Percentiles rank a stretch among this genome's conserved stretches.
phyloP scores from a whole-genome alignment of 2,797 vertebrate species.

The Microctenopoma lineatum region DNA sequence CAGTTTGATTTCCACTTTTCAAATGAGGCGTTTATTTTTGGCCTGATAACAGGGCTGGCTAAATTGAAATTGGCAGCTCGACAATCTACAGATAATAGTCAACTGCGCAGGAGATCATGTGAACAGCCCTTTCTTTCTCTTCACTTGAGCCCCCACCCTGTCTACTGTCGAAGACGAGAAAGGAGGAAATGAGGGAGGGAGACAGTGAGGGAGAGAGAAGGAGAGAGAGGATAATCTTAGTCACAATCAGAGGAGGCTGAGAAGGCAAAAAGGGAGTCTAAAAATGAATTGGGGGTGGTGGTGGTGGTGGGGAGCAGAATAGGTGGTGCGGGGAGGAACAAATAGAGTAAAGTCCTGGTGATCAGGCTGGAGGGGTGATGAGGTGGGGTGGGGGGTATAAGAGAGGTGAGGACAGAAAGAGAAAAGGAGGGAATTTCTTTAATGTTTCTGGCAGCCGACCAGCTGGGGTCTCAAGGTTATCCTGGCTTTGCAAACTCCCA shows the following conservation, averaged over 20 bases:
- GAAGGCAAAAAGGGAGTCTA: conserved; percentile 69
- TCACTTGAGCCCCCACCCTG: conserved; percentile 61
- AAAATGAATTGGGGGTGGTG: conserved; percentile 60
- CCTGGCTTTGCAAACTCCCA: conserved; percentile 90
- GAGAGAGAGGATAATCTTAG: conserved; percentile 82
- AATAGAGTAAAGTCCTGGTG: conserved; percentile 80
- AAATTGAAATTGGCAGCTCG: conserved; percentile 87
- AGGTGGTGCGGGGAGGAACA: conserved; percentile 73
- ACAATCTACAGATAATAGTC: conserved; percentile 85
- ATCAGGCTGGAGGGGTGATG: conserved; percentile 75
- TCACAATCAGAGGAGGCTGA: conserved; percentile 82
- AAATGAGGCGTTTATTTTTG: conserved; percentile 87
- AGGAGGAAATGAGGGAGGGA: conserved; percentile 71
- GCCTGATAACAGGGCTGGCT: conserved; percentile 83
- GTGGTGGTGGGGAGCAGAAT: conserved; percentile 74
- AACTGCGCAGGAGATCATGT: conserved; percentile 82
- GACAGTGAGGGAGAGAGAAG: conserved; percentile 65
- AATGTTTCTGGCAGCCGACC: conserved; percentile 90
- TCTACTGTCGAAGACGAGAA: conserved; percentile 75
- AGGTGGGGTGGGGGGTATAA: conserved; percentile 71
- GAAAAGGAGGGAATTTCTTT: conserved; percentile 81
- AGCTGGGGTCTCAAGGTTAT: conserved; percentile 90
- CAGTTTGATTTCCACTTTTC: conserved; percentile 91
- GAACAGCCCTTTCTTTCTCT: conserved; percentile 81
- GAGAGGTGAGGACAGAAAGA: conserved; percentile 76